Conservation (phyloP, 2,797 vertebrate genomes). For the Uromys caudimaculatus region DNA sequence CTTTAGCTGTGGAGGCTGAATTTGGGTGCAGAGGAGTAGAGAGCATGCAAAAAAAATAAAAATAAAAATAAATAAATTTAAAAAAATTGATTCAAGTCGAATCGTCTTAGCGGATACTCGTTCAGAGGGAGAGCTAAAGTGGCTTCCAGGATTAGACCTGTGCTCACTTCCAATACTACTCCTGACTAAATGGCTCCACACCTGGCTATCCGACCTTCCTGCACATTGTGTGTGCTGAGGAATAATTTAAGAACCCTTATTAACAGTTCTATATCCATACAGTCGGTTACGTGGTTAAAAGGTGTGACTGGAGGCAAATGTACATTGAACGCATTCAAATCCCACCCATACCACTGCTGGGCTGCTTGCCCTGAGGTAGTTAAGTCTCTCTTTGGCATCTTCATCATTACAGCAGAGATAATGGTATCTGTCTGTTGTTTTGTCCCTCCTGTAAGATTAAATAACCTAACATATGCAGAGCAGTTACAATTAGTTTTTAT, state of each 20-base stretch:
- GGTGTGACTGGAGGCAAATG: slow-evolving; percentile 17
- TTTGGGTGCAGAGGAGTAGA: neutral
- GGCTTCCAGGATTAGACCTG: neutral
- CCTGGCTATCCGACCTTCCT: neutral
- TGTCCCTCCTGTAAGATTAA: slow-evolving; percentile 21
- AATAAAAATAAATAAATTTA: too few species aligned
- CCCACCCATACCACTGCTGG: neutral
- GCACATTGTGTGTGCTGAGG: neutral
- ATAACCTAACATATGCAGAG: slow-evolving; percentile 18
- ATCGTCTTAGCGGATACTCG: neutral
- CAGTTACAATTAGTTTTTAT: slow-evolving; percentile 28
- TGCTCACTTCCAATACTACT: neutral
- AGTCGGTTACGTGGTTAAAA: neutral
- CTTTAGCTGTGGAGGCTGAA: neutral
- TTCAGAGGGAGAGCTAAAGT: neutral
- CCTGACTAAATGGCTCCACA: neutral
- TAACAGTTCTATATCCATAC: neutral
- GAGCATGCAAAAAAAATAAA: neutral
- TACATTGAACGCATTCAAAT: slow-evolving; percentile 31
- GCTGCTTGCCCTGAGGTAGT: neutral
- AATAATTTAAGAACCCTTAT: slow-evolving; percentile 2
- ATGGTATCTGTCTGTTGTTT: neutral
- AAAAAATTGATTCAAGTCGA: too few species aligned
- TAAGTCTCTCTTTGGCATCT: slow-evolving; percentile 43
- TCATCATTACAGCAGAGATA: slow-evolving; percentile 58